Base-by-base conservation (phyloP, 2,797 vertebrate genomes). In the Phyllotis vaccarum region DNA sequence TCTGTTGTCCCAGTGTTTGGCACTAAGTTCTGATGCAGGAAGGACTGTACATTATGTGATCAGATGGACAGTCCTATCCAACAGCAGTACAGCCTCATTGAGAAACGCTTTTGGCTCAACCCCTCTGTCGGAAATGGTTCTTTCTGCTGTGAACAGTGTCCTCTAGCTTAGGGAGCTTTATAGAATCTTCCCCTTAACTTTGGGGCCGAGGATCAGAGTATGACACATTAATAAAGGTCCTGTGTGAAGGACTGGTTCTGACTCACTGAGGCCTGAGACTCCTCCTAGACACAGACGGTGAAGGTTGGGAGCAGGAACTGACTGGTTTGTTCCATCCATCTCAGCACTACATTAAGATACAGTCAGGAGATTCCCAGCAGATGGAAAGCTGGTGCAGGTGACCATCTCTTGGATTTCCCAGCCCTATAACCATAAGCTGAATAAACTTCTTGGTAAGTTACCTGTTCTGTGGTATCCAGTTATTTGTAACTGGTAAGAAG, bases 201-300 rank as follows among this genome's bases (percentile, higher is more conserved):
- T 43, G 22, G 43, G 10, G 27, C 58, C 68, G 83, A 37, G 34
- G 43, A 5, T 78, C 24, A 17, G 29, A 5, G 2, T 6, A 66
- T 70, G 34, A 21, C 9, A 0, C 10, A 0, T 43, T 11, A 43
- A 31, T 2, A 16, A 58, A 8, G 49, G 29, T 3, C 0, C 46
- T 31, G 19, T 12, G 0, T 1, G 22, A 40, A n/a, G n/a, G 14
- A 16, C 43, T 46, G n/a, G 43, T 72, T 89, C 16, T 66, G 27
- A 12, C 64, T 56, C 31, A 2, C 3, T 22, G 43, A 56, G 49
- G 14, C 21, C 56, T 60, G 64, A 5, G 13, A 40, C 9, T 19
- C 76, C 76, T 88, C 17, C n/a, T 75, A 64, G n/a, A n/a, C 17
- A 46, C 9, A 49, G 24, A 27, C 0, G 2, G 24, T 16, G 6